Base-by-base conservation (phyloP, 2,797 vertebrate genomes). In the Microctenopoma steveboyesi region DNA sequence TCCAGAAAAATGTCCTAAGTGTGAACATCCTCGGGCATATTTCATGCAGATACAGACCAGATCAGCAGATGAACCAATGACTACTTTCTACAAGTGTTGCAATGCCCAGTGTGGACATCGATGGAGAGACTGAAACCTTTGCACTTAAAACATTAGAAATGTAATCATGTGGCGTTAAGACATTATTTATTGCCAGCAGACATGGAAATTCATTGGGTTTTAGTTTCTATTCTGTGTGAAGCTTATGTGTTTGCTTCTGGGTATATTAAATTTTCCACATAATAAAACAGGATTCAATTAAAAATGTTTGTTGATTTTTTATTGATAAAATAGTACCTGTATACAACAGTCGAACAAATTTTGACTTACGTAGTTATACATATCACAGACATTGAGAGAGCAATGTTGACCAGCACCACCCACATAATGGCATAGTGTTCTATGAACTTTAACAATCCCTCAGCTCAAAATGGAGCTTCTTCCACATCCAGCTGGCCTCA, bases 41-140 rank as follows among this genome's bases (percentile, higher is more conserved):
- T 99, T 99, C 93, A 99, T 99, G 97, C 98, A 99, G 88, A 95
- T 99, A 79, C 98, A 99, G 94, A 99, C 98, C 11, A 93, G 98
- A 84, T 99, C 98, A 37, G 97, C 98, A 0, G 98, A 99, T 30
- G 98, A 99, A 85, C 98, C 98, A 0, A 99, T 99, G 98, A 99
- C 98, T 0, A 99, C 97, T 4, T 99, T 99, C 93, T 99, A 99
- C 91, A 99, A 99, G 90, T 99, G 98, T 91, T 99, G 98, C 91
- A 95, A 86, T 5, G 71, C 74, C 16, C 95, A 92, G 79, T 99
- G 98, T 63, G 98, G 98, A 10, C 96, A 99, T 84, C 90, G 96
- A 33, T 98, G 98, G 98, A 93, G 97, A 86, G 98, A 99, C 68
- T 99, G 82, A 94, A 50, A 46, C n/a, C 3, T 60, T 50, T 57